Base-by-base conservation (phyloP, 2,797 vertebrate species). In the Hemibagrus guttatus region DNA sequence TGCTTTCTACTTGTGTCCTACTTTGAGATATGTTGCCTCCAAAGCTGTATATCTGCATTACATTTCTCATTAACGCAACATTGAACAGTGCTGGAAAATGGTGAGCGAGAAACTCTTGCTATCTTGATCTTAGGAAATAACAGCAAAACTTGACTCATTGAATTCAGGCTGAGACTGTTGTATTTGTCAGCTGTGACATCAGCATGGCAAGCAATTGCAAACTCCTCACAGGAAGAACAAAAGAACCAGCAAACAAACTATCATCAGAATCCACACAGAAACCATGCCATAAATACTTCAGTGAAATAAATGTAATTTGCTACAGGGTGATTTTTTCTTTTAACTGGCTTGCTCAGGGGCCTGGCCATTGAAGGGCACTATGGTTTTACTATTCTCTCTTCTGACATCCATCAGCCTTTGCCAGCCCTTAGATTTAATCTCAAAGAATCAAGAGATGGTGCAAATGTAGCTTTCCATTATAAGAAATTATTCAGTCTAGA, bases 401-500 rank as follows among this genome's bases (percentile, higher is more conserved):
- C 19, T 80, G 54, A 58, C 31, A 26, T 42, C 19, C 31, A 39
- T 46, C 19, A 39, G 9, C 26, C 21, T 80, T 80, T 39, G 19
- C 54, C 31, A 59, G 3, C 31, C 28, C 56, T 59, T 61, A 56
- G 58, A 80, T 61, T 80, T 19, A 80, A 26, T 42, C 58, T 61
- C 35, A 16, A 39, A 58, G 28, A 79, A 79, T 79, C 17, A 79
- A 58, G 28, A 58, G 8, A 39, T 14, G 61, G 58, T 39, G 35
- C n/a, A 56, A 80, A 80, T 26, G 35, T n/a, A 80, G 56, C 21
- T 39, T 61, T 35, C 91, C 86, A 80, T 83, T 87, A 58, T 0
- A 74, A 90, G 0, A 89, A 90, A 89, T 90, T 90, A 86, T 90
- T 85, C 89, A 91, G 88, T 86, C 75, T 52, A 91, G 89, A 91